phyloP scores from a whole-genome alignment of 1,140 invertebrate species.

The Caligus rogercresseyi region DNA sequence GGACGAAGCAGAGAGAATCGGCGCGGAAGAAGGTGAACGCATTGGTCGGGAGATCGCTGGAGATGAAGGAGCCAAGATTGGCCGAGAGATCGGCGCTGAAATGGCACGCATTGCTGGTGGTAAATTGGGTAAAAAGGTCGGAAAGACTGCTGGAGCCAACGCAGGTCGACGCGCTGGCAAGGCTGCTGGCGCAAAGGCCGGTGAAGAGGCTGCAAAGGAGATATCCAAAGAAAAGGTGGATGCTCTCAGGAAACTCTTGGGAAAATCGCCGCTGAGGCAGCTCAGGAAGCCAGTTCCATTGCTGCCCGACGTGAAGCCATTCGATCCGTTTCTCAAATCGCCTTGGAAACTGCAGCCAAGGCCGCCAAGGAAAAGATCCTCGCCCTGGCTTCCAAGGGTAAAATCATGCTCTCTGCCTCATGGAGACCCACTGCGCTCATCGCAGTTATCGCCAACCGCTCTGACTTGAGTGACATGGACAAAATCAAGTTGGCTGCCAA shows the following conservation, averaged over 20 bases:
- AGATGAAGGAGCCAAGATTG: slow-evolving; percentile 19
- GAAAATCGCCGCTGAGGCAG: slow-evolving; percentile 6
- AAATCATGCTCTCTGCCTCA: slow-evolving; percentile 14
- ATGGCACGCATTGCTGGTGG: slow-evolving; percentile 9
- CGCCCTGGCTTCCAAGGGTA: slow-evolving; percentile 12
- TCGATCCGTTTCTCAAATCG: slow-evolving; percentile 12
- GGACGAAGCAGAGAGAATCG: slow-evolving; percentile 16
- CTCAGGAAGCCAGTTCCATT: not conserved
- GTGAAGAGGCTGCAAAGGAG: slow-evolving; percentile 5
- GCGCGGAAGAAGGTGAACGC: slow-evolving; percentile 16
- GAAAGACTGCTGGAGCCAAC: slow-evolving; percentile 3
- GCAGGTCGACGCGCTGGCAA: slow-evolving; percentile 3
- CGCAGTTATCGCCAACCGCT: slow-evolving; percentile 11
- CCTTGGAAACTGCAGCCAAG: slow-evolving; percentile 11
- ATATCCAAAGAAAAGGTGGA: slow-evolving; percentile 10
- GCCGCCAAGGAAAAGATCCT: slow-evolving; percentile 18
- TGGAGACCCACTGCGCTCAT: slow-evolving; percentile 20
- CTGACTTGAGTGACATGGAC: slow-evolving; percentile 20
- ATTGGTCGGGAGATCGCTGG: slow-evolving; percentile 19
- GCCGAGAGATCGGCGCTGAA: slow-evolving; percentile 18
- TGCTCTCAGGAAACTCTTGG: slow-evolving; percentile 12
- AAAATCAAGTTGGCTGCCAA: slow-evolving; percentile 19
- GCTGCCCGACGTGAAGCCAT: slow-evolving; percentile 13
- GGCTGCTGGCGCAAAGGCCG: not conserved
- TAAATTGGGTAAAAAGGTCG: slow-evolving; percentile 17